A percentile compares a stretch with the other conserved stretches of the same genome.
Conservation (phyloP, 2,113 vertebrate genomes). For the Coturnix japonica region DNA sequence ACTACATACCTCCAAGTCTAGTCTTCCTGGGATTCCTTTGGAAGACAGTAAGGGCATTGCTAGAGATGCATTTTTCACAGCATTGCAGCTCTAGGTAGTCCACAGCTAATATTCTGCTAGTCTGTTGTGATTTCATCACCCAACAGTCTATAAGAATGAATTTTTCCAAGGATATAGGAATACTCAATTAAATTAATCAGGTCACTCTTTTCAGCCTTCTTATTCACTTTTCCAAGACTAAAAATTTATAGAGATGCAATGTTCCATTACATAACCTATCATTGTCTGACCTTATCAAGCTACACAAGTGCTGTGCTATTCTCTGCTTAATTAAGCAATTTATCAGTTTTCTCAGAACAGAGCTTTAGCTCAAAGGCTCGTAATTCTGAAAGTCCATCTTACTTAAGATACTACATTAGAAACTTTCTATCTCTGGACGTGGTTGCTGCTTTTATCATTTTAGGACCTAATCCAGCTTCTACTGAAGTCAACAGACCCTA, state of each 20-base stretch:
- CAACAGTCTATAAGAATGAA: background rate
- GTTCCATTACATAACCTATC: background rate
- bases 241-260: background rate
- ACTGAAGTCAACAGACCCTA: background rate
- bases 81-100: background rate
- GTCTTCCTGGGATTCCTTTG: background rate
- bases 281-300: background rate
- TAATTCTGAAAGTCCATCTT: background rate
- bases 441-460: background rate
- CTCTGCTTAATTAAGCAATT: conserved; percentile 5
- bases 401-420: background rate
- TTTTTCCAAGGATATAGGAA: background rate
- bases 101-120: background rate
- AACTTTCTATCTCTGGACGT: background rate
- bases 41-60: background rate
- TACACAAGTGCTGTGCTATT: background rate
- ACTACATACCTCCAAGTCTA: background rate
- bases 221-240: background rate
- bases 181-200: background rate
- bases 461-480: background rate
- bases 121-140: conserved; percentile 1
- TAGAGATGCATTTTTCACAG: background rate
- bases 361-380: background rate
- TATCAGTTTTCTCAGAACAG: conserved; percentile 3
- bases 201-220: background rate